Evolutionary conservation across 92 coral and sea anemone genomes (phyloP).

Genomic region (Meandrina meandrites): DNA sequence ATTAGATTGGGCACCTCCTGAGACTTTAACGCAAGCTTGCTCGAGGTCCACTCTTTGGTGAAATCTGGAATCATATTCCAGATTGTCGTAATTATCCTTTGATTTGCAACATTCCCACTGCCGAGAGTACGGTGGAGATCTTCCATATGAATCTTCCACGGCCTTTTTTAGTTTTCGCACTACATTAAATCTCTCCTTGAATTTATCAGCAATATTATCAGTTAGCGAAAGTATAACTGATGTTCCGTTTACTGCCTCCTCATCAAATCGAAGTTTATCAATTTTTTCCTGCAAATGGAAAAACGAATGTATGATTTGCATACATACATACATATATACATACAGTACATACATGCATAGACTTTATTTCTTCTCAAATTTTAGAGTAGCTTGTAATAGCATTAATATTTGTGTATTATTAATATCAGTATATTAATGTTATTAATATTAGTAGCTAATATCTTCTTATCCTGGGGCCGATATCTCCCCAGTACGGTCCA

Average conservation of each 20-base stretch:
- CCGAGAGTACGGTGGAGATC: not conserved
- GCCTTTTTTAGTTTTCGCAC: conserved; percentile 35
- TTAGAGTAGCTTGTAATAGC: too few species aligned
- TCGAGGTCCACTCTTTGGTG: conserved; percentile 44
- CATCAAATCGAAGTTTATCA: conserved; percentile 41
- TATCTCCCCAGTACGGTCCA: too few species aligned
- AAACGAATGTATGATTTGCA: not conserved
- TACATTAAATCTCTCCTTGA: conserved; percentile 39
- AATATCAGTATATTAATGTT: too few species aligned
- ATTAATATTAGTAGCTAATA: too few species aligned
- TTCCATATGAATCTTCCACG: conserved; percentile 45
- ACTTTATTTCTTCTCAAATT: too few species aligned
- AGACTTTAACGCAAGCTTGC: conserved; percentile 31
- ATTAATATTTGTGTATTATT: too few species aligned
- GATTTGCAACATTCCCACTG: conserved; percentile 56
- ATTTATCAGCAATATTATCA: conserved; percentile 26
- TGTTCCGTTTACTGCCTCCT: conserved; percentile 41
- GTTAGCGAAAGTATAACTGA: conserved; percentile 32
- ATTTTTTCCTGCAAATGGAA: conserved; percentile 16
- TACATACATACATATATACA: too few species aligned
- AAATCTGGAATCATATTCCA: conserved; percentile 59
- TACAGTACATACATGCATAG: too few species aligned
- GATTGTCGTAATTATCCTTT: not conserved
- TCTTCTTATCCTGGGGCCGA: too few species aligned
- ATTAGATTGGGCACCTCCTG: conserved; percentile 13